Percentiles rank a stretch among this genome's conserved stretches.
Conservation (phyloP, 2,888 invertebrate species). For the Melanostoma mellinum region DNA sequence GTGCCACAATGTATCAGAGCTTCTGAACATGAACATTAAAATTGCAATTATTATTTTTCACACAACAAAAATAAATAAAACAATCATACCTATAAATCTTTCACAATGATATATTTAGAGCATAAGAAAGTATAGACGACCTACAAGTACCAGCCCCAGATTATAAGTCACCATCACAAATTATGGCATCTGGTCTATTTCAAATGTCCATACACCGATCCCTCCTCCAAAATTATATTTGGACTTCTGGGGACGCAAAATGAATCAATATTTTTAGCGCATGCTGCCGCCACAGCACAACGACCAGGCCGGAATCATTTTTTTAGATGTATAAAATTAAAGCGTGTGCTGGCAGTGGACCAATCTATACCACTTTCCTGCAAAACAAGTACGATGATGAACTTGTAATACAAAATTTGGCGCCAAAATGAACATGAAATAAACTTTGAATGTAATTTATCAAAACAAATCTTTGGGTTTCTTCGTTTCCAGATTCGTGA, state of each 20-base stretch:
- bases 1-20: too few relatives aligned
- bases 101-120: constrained; percentile 54
- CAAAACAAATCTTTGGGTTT: too few relatives aligned
- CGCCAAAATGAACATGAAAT: constrained; percentile 30
- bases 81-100: constrained; percentile 44
- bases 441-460: constrained; percentile 9
- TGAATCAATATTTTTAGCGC: background rate
- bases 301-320: constrained; percentile 28
- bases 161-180: constrained; percentile 52
- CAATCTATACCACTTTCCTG: constrained; percentile 26
- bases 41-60: too few relatives aligned
- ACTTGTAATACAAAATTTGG: constrained; percentile 43
- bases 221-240: constrained; percentile 20
- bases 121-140: constrained; percentile 28
- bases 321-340: constrained; percentile 22
- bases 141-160: background rate
- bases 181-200: constrained; percentile 61
- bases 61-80: background rate
- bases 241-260: constrained; percentile 1
- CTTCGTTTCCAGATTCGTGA: too few relatives aligned
- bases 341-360: constrained; percentile 49
- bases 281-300: background rate
- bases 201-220: constrained; percentile 34
- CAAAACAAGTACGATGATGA: constrained; percentile 21
- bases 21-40: too few relatives aligned